Base-by-base conservation (phyloP, 1,140 invertebrate species). In the Bilobella aurantiaca region DNA sequence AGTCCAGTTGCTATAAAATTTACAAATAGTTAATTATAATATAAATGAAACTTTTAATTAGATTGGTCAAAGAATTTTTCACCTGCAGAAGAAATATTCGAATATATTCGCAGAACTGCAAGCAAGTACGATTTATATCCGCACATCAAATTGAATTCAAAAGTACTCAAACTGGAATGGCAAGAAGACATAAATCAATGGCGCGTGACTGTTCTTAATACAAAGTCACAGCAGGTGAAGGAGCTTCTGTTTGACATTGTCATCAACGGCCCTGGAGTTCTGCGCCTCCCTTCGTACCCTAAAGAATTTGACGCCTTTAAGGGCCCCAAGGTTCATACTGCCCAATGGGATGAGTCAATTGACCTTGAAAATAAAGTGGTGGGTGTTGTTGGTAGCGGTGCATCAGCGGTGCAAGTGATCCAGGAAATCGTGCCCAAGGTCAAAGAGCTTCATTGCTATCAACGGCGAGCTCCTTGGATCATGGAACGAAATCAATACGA, bases 371-470 rank as follows among this genome's bases (percentile, higher is more conserved):
- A 56, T 25, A 64, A 64, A 34, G 61, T 23, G 3, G 68, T 69
- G 3, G 68, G 46, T n/a, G 58, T 69, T 12, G 42, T 69, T 1
- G 68, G 68, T 2, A 46, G 42, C 29, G 64, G 65, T 25, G 58
- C 68, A 12, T 61, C 37, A 58, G 65, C 64, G 31, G 34, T 67
- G 16, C 68, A 69, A 62, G 42, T 69, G 1, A 67, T 69, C 49
- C 68, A 61, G 28, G 42, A 30, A 3, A 66, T 69, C 46, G 68
- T 34, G 2, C 27, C 46, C 3, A 61, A 64, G 37, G 68, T 69
- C 16, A 64, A 64, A 30, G 29, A 58, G 8, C 61, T 69, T 1
- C 32, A 66, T 34, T 46, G 29, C 1, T 69, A 61, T 53, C 68
- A 69, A 62, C 42, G 68, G 29, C 28, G 58, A 14, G 37, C 68